Base-by-base conservation (phyloP, 2,113 vertebrate species). In the Antigone vipio region DNA sequence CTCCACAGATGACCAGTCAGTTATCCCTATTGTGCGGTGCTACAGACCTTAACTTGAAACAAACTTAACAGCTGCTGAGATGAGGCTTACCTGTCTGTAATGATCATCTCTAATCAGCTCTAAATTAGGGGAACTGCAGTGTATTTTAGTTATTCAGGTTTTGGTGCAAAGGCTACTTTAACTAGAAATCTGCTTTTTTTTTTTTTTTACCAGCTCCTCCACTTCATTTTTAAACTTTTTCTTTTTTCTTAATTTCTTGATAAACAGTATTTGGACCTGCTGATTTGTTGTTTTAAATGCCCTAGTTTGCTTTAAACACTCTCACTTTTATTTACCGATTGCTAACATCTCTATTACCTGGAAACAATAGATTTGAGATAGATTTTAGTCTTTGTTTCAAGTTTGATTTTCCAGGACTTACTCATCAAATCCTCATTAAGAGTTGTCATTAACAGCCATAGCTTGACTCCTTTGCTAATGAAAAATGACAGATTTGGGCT, bases 401-500 rank as follows among this genome's bases (percentile, higher is more conserved):
- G 40, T 68, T 96, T 85, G 74, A 76, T 93, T 92, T 93, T 95
- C 45, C 53, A 69, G 49, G 53, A 6, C 24, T 95, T 91, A 21
- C 3, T 85, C 35, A 81, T 76, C 81, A 82, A 93, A 75, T 89
- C 66, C 53, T 92, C 74, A 62, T 96, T 95, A 94, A 67, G 35
- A 35, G 35, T 84, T 78, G 73, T 93, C 83, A 87, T 92, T 93
- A 92, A 60, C 20, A 92, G 50, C 76, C 62, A 29, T 66, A 83
- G 35, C 56, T 49, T 81, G 49, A 71, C 58, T 96, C 35, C 47
- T 95, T 72, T 85, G 72, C 85, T 94, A 89, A 96, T 96, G 68
- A 77, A 79, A 89, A 92, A 66, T 81, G 88, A 84, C 95, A 96
- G 85, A 84, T 87, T 86, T 6, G 73, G 76, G 88, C 83, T 86